Evolutionary conservation across 30 jellyfish, hydroid and myxozoan species (phyloP).

Genomic region (Nemopilema nomurai): DNA sequence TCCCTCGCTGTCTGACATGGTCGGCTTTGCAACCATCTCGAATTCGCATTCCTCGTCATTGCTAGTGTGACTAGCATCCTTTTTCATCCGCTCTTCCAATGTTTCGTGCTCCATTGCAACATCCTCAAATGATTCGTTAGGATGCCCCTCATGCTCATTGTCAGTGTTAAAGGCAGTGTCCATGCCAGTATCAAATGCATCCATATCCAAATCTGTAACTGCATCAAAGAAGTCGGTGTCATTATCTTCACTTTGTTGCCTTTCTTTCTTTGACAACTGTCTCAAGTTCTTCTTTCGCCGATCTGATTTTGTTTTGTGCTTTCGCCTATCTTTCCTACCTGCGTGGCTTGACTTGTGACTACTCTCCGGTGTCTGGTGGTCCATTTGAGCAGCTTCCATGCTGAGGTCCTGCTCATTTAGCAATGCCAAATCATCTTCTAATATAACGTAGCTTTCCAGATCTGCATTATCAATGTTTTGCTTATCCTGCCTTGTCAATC

Average conservation of each 20-base stretch:
- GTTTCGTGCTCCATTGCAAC: conserved; percentile 9
- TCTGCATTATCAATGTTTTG: conserved; percentile 3
- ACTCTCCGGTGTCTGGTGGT: not conserved
- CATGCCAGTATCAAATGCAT: conserved; percentile 57
- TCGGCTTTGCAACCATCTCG: conserved; percentile 53
- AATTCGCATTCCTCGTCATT: conserved; percentile 19
- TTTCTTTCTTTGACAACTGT: not conserved
- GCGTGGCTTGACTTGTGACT: too few species aligned
- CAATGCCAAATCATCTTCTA: not conserved
- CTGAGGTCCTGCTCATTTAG: not conserved
- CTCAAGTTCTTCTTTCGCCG: conserved; percentile 6
- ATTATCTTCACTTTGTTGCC: conserved; percentile 42
- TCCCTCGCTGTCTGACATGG: conserved; percentile 29
- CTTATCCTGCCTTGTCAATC: not conserved
- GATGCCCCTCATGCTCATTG: conserved; percentile 8
- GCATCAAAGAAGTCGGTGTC: conserved; percentile 64
- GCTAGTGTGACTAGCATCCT: not conserved
- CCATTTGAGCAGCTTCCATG: not conserved
- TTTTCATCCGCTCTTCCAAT: not conserved
- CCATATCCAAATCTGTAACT: conserved; percentile 56
- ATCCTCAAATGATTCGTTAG: conserved; percentile 38
- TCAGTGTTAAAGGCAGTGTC: conserved; percentile 52
- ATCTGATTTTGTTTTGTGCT: not conserved
- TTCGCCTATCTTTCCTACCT: not conserved
- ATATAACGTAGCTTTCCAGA: conserved; percentile 5